Percentiles rank a stretch among this genome's conserved stretches.
Conservation (phyloP, 92 coral and sea anemone species). For the Umimayanthus chanpuru region DNA sequence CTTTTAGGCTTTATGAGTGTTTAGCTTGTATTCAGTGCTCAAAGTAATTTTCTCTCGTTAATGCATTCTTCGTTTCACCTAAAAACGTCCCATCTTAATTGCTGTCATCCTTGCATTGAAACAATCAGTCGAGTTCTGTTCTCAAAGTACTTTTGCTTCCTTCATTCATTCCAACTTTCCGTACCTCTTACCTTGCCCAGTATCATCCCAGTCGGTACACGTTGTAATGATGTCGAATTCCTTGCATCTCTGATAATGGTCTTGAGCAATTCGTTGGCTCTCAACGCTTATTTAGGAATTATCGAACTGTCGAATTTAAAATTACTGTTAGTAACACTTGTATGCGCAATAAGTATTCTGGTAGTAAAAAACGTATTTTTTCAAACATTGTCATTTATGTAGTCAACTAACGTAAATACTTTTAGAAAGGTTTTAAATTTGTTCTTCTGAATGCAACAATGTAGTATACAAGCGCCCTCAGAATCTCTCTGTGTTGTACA, state of each 20-base stretch:
- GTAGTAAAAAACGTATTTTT: no score
- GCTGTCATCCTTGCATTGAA: no score
- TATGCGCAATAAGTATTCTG: not conserved
- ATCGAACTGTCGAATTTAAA: not conserved
- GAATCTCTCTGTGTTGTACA: not conserved
- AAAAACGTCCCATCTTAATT: no score
- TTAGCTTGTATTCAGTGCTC: no score
- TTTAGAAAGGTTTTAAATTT: no score
- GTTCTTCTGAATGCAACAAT: not conserved
- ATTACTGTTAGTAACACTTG: not conserved
- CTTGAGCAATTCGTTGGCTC: not conserved
- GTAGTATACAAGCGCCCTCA: not conserved
- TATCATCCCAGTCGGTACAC: not conserved
- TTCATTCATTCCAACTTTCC: not conserved
- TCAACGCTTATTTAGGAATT: not conserved
- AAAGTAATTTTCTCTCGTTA: no score
- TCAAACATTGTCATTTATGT: not conserved
- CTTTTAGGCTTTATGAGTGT: no score
- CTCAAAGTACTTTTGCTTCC: not conserved
- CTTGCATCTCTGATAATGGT: not conserved
- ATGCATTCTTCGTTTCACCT: no score
- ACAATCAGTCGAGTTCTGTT: no score
- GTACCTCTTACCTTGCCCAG: not conserved
- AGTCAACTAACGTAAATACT: not conserved
- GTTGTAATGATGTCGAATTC: not conserved